Evolutionary conservation across 2,888 invertebrate species (phyloP).

Genomic region (Ormyrus nitidulus): DNA sequence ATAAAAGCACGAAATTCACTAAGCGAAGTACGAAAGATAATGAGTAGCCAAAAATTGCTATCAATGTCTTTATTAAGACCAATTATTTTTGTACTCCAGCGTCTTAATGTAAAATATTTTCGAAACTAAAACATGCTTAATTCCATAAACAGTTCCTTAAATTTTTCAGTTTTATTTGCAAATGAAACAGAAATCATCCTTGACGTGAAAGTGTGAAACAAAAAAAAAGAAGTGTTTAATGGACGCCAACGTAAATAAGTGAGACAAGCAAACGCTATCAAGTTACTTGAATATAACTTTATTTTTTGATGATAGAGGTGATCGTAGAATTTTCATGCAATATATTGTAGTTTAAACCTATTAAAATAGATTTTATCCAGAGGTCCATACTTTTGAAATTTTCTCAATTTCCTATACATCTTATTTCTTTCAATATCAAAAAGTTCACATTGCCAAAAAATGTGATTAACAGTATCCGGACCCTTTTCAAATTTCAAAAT

Average conservation of each 20-base stretch:
- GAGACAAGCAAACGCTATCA: slow-evolving; percentile 28
- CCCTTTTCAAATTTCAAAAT: no score
- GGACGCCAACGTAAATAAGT: slow-evolving; percentile 39
- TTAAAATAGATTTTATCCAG: no score
- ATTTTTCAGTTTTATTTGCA: slow-evolving; percentile 38
- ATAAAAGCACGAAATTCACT: background rate
- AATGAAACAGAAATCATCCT: slow-evolving; percentile 39
- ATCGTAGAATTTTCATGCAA: slow-evolving; percentile 44
- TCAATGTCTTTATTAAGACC: slow-evolving; percentile 34
- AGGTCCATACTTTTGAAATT: no score
- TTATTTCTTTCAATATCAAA: no score
- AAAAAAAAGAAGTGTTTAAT: slow-evolving; percentile 13
- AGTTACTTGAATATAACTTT: slow-evolving; percentile 39
- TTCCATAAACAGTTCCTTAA: slow-evolving; percentile 46
- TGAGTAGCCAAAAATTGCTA: slow-evolving; percentile 33
- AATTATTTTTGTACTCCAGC: slow-evolving; percentile 52
- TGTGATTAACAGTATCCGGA: no score
- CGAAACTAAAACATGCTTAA: slow-evolving; percentile 37
- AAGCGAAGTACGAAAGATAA: slow-evolving; percentile 21
- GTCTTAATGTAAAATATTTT: slow-evolving; percentile 43
- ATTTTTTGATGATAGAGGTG: slow-evolving; percentile 37
- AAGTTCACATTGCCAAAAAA: no score
- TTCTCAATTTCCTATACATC: no score
- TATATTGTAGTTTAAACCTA: no score
- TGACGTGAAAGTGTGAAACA: slow-evolving; percentile 46